Evolutionary conservation across 2,797 vertebrate genomes (phyloP), one percentile per base, ranked within the genome.

Genomic region (Mus caroli): DNA sequence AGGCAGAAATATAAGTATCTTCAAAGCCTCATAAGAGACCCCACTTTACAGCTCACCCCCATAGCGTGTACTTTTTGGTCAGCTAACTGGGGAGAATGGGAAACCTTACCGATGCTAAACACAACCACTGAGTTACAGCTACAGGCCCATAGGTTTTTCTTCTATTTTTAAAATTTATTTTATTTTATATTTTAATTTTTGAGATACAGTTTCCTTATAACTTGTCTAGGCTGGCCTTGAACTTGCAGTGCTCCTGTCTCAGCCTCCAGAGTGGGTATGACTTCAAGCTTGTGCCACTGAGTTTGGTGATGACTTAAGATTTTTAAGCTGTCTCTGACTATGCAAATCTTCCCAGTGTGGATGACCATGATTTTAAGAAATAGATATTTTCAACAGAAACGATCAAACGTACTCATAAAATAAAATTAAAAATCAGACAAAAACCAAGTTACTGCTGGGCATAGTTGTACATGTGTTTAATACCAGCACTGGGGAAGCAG

Each of bases 401-500:
- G 13, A 34, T 90, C 13, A 78, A 91, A 91, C 64, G 12, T 46
- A 82, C 92, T 95, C 91, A 92, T 82, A 95, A 94, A 94, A 77
- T 62, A 50, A 50, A 50, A 50, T 50, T 10, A 12, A 50, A 91
- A 85, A 73, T 9, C 20, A 94, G 58, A 54, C 69, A 92, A 86
- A 93, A 93, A 82, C 62, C 69, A 94, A 88, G 75, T 94, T 80
- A 82, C 1, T 84, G 40, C 40, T 84, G 2, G 58, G 58, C 26
- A 64, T 46, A 58, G 82, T 46, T 34, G 28, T 64, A 31, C 9
- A 64, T 8, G 17, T 43, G 5, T 84, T 84, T 50, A 46, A 84
- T 34, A 34, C 26, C 40, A 64, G 60, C 28, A 31, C 60, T 64
- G 40, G 40, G 60, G 60, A 84, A 19, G 60, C 28, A 84, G 82